phyloP scores from a whole-genome alignment of 1,140 invertebrate genomes.

The Olivierus martensii region DNA sequence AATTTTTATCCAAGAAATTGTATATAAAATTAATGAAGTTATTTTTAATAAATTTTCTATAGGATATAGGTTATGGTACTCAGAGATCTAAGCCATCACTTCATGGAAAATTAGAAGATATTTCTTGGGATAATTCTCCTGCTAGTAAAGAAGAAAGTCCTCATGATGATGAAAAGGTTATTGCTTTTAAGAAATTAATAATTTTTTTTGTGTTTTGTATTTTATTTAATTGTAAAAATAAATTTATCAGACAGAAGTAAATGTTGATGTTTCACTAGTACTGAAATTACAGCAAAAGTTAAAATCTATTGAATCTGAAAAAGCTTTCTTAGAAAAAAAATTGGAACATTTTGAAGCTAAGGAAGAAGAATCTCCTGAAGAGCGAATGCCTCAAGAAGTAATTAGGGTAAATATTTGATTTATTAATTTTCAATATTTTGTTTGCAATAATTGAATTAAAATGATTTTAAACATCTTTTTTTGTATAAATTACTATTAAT shows the following conservation, averaged over 20 bases:
- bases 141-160: conserved; percentile 7
- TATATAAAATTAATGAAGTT: no score
- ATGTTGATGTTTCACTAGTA: conserved; percentile 51
- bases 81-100: conserved; percentile 42
- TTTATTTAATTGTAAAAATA: not conserved
- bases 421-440: no score
- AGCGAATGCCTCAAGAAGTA: conserved; percentile 8
- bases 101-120: conserved; percentile 21
- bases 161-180: not conserved
- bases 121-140: conserved; percentile 21
- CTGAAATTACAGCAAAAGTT: conserved; percentile 69
- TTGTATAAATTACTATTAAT: no score
- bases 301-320: conserved; percentile 57
- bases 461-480: no score
- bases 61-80: conserved; percentile 61
- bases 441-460: no score
- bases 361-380: conserved; percentile 36
- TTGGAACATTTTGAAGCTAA: conserved; percentile 44
- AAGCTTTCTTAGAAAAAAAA: conserved; percentile 45
- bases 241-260: no score
- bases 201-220: no score
- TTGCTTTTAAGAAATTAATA: no score
- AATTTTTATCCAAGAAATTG: no score
- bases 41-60: not conserved
- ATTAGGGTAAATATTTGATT: no score